Conservation (phyloP, 2,113 vertebrate genomes). For the Falco punctatus region DNA sequence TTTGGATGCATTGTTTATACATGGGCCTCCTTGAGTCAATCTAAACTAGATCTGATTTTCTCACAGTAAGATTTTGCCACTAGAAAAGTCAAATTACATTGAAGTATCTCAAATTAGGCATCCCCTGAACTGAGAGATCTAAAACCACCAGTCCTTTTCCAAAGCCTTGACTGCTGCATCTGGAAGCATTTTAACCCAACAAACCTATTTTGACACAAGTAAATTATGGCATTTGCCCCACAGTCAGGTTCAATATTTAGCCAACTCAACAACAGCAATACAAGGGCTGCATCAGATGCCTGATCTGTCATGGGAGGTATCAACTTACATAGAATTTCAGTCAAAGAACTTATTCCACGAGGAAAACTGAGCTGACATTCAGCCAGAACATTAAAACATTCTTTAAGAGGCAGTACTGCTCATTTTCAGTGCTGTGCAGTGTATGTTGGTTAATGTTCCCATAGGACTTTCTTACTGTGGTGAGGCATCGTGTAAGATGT, state of each 20-base stretch:
- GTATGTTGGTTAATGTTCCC: background rate
- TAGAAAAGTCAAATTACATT: background rate
- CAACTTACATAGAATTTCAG: background rate
- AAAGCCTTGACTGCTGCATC: background rate
- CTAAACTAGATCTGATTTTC: background rate
- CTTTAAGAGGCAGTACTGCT: background rate
- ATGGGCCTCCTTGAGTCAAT: background rate
- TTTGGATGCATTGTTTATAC: background rate
- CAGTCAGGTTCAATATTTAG: background rate
- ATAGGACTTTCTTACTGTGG: background rate
- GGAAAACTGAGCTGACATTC: background rate
- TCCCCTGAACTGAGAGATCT: background rate
- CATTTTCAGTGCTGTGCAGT: accelerated
- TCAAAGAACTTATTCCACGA: background rate
- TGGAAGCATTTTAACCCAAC: background rate
- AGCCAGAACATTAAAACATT: background rate
- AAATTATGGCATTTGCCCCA: background rate
- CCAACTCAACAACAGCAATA: background rate
- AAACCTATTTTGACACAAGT: background rate
- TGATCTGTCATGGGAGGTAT: background rate
- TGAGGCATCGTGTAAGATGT: background rate
- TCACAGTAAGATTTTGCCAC: background rate
- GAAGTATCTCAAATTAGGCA: background rate
- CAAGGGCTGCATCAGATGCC: background rate
- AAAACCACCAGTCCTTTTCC: background rate